These are phyloP conservation scores for Chymomyza amoena DNA, from an alignment of 2,888 invertebrate genomes.

Conservation along the genomic window DNA sequence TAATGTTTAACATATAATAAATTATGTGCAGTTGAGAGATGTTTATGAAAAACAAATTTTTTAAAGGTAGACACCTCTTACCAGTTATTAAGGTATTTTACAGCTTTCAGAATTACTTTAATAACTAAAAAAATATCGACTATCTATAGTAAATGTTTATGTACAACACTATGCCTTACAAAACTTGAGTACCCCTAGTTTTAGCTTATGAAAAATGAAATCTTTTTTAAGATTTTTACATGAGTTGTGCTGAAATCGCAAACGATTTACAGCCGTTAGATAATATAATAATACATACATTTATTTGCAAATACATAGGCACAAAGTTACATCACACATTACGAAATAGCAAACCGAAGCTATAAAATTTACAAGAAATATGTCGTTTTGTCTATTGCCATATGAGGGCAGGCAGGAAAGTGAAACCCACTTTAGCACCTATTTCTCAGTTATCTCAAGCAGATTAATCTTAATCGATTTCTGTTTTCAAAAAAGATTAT, in stretches of 20 bases:
- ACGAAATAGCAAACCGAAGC: background rate
- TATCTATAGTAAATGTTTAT: background rate
- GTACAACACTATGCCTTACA: background rate
- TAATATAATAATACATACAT: background rate
- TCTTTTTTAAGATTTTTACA: background rate
- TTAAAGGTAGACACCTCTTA: background rate
- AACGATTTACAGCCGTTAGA: background rate
- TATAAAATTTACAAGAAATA: slow-evolving; percentile 6
- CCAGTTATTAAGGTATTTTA: background rate
- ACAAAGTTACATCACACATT: background rate
- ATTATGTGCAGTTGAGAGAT: no score
- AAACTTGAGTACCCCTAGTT: background rate
- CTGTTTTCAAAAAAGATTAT: no score
- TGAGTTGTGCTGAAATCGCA: background rate
- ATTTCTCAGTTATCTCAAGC: no score
- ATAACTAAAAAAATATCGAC: no score
- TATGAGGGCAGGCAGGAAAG: no score
- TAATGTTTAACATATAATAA: background rate
- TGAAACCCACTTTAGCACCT: no score
- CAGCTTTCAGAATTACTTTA: background rate
- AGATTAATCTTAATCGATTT: no score
- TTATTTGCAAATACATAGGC: background rate
- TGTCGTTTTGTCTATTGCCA: slow-evolving; percentile 7
- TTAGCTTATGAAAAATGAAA: background rate
- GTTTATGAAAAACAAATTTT: background rate